These are phyloP conservation scores for Adrianichthys oophorus DNA, from an alignment of 2,797 vertebrate species.

Conservation along the genomic window DNA sequence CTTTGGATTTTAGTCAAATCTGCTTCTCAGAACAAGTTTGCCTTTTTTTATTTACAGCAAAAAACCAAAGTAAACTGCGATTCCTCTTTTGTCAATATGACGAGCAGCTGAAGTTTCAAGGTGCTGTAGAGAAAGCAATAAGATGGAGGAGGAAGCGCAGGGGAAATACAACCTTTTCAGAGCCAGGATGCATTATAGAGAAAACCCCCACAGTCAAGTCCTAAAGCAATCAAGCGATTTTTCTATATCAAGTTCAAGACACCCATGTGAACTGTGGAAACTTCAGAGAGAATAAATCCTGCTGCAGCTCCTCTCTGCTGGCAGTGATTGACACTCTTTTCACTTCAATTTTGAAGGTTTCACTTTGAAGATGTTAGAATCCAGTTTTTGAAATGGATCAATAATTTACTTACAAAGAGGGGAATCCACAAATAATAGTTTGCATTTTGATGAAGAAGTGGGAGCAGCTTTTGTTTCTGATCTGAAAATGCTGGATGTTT, in stretches of 20 bases:
- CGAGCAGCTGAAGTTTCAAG: slow-evolving; percentile 14
- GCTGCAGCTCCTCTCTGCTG: slow-evolving; percentile 11
- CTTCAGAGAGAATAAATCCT: slow-evolving; percentile 11
- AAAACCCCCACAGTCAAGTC: slow-evolving; percentile 5
- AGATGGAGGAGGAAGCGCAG: slow-evolving; percentile 3
- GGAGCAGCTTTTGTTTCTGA: too few species aligned
- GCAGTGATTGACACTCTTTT: slow-evolving; percentile 27
- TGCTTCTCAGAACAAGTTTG: slow-evolving; percentile 5
- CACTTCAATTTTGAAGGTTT: background rate
- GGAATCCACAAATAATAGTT: slow-evolving; percentile 5
- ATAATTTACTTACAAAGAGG: slow-evolving; percentile 11
- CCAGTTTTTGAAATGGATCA: slow-evolving; percentile 1
- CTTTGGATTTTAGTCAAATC: slow-evolving; percentile 13
- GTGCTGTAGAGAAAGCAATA: slow-evolving; percentile 4
- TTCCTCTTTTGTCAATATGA: slow-evolving; percentile 20
- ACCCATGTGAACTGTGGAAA: slow-evolving; percentile 4
- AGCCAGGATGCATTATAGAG: slow-evolving; percentile 1
- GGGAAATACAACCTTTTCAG: slow-evolving; percentile 2
- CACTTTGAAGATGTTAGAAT: slow-evolving; percentile 2
- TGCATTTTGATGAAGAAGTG: background rate
- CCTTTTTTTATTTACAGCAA: slow-evolving; percentile 4
- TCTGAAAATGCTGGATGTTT: background rate
- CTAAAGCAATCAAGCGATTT: slow-evolving; percentile 18
- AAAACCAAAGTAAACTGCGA: slow-evolving; percentile 2
- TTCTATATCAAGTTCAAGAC: slow-evolving; percentile 14